Evolutionary conservation across 2,797 vertebrate genomes (phyloP).

Genomic region (Malurus leucopterus): DNA sequence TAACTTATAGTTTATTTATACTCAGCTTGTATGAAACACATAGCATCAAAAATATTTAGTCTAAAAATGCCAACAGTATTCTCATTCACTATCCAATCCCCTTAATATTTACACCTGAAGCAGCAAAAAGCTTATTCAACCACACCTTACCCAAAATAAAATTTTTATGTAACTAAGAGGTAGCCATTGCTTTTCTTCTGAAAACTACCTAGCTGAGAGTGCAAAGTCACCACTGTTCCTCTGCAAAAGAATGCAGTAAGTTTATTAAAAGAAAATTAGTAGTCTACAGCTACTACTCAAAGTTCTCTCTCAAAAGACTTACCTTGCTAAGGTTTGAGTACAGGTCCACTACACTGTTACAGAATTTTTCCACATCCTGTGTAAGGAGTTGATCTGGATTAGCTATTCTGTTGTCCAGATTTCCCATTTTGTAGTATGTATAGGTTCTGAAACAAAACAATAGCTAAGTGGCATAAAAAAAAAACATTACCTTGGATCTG

Average conservation of each 20-base stretch:
- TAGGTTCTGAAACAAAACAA: slow-evolving; percentile 79
- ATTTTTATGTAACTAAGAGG: neutral
- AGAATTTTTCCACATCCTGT: slow-evolving; percentile 97
- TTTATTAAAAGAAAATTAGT: neutral
- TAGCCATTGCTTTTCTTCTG: neutral
- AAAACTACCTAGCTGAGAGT: neutral
- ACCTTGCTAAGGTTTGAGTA: slow-evolving; percentile 99
- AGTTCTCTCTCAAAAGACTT: slow-evolving; percentile 27
- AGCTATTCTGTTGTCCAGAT: slow-evolving; percentile 96
- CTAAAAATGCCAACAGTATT: neutral
- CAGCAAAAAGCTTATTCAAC: neutral
- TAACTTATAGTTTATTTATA: neutral
- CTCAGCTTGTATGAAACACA: neutral
- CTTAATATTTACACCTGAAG: neutral
- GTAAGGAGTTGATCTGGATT: slow-evolving; percentile 96
- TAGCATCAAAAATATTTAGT: neutral
- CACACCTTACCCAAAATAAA: neutral
- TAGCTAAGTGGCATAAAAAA: neutral
- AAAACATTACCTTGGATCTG: neutral
- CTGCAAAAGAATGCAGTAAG: neutral
- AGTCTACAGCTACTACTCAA: neutral
- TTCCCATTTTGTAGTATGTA: slow-evolving; percentile 99
- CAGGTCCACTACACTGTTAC: slow-evolving; percentile 96
- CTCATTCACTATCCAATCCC: neutral
- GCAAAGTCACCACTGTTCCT: neutral